Conservation (phyloP, 2,888 invertebrate species). For the Agrotis clavis region DNA sequence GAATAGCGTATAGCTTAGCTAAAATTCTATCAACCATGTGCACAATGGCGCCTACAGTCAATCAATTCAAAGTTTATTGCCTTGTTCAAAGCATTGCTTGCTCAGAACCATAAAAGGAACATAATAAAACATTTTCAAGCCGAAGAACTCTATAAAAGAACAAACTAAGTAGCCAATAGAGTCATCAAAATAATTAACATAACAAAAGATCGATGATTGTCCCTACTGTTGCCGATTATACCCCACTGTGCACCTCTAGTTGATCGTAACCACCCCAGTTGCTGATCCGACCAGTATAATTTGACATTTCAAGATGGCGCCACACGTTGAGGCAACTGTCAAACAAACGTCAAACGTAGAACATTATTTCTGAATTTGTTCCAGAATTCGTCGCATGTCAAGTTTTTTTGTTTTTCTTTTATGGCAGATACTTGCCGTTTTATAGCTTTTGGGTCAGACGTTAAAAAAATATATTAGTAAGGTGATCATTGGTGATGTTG, state of each 20-base stretch:
- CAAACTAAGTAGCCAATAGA: conserved; percentile 57
- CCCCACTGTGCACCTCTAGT: conserved; percentile 68
- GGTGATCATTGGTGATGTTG: conserved; percentile 47
- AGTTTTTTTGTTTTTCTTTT: conserved; percentile 19
- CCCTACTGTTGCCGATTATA: conserved; percentile 57
- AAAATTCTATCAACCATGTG: not conserved
- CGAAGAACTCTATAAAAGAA: conserved; percentile 38
- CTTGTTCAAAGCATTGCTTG: conserved; percentile 11
- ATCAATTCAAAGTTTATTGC: not conserved
- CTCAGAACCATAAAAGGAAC: conserved; percentile 2
- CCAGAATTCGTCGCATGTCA: not conserved
- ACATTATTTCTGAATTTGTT: conserved; percentile 24
- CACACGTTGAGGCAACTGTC: conserved; percentile 5
- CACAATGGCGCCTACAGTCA: not conserved
- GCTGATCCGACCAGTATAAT: conserved; percentile 24
- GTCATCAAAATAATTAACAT: conserved; percentile 70
- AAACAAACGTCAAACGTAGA: not conserved
- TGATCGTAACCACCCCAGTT: conserved; percentile 52
- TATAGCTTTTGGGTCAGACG: conserved; percentile 43
- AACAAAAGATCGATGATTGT: conserved; percentile 75
- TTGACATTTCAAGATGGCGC: conserved; percentile 28
- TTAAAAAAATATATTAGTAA: conserved; percentile 53
- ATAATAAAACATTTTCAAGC: conserved; percentile 35
- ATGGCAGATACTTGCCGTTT: conserved; percentile 47
- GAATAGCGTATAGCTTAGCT: not conserved